Conservation (phyloP, 2,113 vertebrate genomes). For the Campylomormyrus tamandua region DNA sequence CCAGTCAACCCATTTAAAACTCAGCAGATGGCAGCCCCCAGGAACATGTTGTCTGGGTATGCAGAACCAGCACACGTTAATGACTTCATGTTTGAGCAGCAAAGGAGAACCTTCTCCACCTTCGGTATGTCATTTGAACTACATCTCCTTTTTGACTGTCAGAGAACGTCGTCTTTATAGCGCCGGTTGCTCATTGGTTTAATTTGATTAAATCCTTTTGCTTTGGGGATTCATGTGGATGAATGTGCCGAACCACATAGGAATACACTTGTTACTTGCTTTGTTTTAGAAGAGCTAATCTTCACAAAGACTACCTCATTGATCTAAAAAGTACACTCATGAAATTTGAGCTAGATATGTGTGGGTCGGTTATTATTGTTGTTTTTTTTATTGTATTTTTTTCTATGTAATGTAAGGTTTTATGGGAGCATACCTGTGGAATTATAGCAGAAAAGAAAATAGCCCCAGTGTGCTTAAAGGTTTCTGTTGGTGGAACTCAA, state of each 20-base stretch:
- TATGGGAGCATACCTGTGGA: neutral
- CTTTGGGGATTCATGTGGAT: neutral
- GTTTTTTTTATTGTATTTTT: no score
- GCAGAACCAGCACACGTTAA: slow-evolving; percentile 94
- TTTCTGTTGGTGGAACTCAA: neutral
- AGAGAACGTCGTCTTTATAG: neutral
- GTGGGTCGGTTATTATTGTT: neutral
- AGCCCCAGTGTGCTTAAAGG: neutral
- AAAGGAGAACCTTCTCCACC: slow-evolving; percentile 91
- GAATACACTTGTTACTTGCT: neutral
- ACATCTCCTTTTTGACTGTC: neutral
- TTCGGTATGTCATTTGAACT: slow-evolving; percentile 65
- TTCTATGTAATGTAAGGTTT: neutral
- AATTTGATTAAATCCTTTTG: neutral
- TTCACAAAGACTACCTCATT: neutral
- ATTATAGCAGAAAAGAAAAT: neutral
- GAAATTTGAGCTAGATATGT: neutral
- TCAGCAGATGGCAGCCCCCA: slow-evolving; percentile 92
- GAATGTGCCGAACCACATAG: neutral
- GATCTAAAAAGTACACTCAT: neutral
- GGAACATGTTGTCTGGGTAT: slow-evolving; percentile 96
- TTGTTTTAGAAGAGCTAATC: neutral
- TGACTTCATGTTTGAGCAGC: slow-evolving; percentile 98
- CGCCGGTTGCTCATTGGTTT: neutral
- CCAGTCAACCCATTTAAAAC: slow-evolving; percentile 86